These are phyloP conservation scores for Lutraria rhynchaena DNA, from an alignment of 1,140 invertebrate genomes.

Conservation along the genomic window DNA sequence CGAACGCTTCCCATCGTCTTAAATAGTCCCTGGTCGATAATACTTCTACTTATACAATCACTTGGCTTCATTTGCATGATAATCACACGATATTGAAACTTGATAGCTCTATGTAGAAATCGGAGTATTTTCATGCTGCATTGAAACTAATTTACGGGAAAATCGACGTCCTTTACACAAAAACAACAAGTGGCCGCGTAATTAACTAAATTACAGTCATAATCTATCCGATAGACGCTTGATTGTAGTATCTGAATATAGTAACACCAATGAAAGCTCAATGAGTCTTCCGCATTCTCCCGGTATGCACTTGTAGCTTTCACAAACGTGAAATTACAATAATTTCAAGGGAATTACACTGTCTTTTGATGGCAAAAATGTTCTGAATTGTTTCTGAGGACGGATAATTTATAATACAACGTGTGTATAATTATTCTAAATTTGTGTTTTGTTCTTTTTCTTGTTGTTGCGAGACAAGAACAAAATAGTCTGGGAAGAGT, in stretches of 20 bases:
- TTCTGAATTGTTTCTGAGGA: background rate
- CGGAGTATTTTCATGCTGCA: constrained; percentile 52
- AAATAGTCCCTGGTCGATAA: constrained; percentile 33
- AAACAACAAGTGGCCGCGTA: constrained; percentile 52
- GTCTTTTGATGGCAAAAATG: background rate
- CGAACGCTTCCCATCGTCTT: constrained; percentile 37
- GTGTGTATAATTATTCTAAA: too few relatives aligned
- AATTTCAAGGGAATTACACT: constrained; percentile 23
- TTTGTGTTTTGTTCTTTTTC: too few relatives aligned
- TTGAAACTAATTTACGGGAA: constrained; percentile 56
- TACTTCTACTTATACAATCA: constrained; percentile 18
- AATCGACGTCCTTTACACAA: constrained; percentile 52
- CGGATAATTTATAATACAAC: too few relatives aligned
- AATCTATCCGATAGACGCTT: constrained; percentile 29
- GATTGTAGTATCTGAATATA: constrained; percentile 19
- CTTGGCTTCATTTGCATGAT: constrained; percentile 47
- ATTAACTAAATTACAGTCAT: constrained; percentile 49
- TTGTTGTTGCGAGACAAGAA: too few relatives aligned
- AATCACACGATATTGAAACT: constrained; percentile 50
- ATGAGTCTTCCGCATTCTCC: constrained; percentile 10
- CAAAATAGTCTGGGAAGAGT: too few relatives aligned
- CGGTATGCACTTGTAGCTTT: background rate
- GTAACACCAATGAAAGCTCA: background rate
- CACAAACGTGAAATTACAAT: constrained; percentile 17
- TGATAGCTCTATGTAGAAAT: constrained; percentile 48